These are phyloP conservation scores for Temnothorax longispinosus DNA, from an alignment of 1,140 invertebrate species.

Conservation along the genomic window DNA sequence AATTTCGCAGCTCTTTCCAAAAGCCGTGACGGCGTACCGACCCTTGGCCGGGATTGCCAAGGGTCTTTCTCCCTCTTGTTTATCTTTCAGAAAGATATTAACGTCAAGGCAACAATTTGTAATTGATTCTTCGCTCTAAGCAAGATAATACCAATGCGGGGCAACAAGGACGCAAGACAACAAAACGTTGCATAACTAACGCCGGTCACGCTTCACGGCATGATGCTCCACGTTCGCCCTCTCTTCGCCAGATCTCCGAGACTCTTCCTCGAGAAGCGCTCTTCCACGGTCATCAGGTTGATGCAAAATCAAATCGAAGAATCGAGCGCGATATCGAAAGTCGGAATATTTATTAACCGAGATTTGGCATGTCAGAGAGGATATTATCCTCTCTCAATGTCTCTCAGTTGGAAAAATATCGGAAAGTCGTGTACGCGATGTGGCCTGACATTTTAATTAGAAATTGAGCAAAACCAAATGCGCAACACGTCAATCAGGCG, in stretches of 20 bases:
- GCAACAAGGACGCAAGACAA: slow-evolving; percentile 82
- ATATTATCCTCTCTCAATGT: slow-evolving; percentile 21
- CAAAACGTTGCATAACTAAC: slow-evolving; percentile 85
- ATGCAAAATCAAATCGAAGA: slow-evolving; percentile 4
- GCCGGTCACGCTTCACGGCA: slow-evolving; percentile 82
- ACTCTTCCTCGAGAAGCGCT: slow-evolving; percentile 48
- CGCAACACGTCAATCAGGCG: slow-evolving; percentile 49
- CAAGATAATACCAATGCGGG: slow-evolving; percentile 80
- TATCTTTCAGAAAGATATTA: slow-evolving; percentile 62
- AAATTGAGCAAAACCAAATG: slow-evolving; percentile 54
- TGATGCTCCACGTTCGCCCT: slow-evolving; percentile 74
- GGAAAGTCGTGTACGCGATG: slow-evolving; percentile 1
- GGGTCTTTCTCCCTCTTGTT: slow-evolving; percentile 49
- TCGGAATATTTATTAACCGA: not conserved
- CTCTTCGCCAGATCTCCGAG: slow-evolving; percentile 50
- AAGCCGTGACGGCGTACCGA: slow-evolving; percentile 43
- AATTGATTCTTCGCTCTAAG: slow-evolving; percentile 80
- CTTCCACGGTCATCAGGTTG: slow-evolving; percentile 53
- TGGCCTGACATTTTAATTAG: slow-evolving; percentile 69
- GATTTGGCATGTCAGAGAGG: not conserved
- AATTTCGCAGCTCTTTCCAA: slow-evolving; percentile 47
- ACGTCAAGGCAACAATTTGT: slow-evolving; percentile 79
- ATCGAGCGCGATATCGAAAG: not conserved
- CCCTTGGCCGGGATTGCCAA: not conserved
- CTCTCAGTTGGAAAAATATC: slow-evolving; percentile 22